A percentile compares a stretch with the other conserved stretches of the same genome.
Evolutionary conservation across 2,888 invertebrate genomes (phyloP).

Genomic region (Sepiola atlantica): DNA sequence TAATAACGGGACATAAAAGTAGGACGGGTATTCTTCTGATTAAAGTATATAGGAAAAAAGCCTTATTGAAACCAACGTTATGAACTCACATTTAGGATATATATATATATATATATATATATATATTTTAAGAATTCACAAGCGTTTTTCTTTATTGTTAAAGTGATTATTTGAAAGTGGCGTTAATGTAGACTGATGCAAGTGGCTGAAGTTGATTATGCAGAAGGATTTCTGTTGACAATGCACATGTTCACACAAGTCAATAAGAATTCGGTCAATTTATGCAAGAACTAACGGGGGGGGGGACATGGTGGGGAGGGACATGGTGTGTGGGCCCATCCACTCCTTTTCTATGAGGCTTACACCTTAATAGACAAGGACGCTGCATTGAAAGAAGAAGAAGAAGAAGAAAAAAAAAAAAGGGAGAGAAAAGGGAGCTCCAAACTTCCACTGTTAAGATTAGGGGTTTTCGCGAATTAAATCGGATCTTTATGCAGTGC

Average conservation of each 20-base stretch:
- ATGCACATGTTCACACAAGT: not conserved
- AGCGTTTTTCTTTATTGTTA: not conserved
- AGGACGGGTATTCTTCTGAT: no score
- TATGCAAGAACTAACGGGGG: not conserved
- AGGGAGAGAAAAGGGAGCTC: not conserved
- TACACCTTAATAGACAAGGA: not conserved
- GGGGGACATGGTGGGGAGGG: not conserved
- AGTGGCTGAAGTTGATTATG: not conserved
- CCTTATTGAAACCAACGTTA: no score
- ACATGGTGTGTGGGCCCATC: not conserved
- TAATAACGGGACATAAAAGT: no score
- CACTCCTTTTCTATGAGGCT: not conserved
- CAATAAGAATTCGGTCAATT: slow-evolving; percentile 11
- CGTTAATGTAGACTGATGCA: not conserved
- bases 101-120: not conserved
- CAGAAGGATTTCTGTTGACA: not conserved
- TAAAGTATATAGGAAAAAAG: no score
- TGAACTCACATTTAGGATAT: no score
- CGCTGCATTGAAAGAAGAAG: not conserved
- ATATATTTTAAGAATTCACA: not conserved
- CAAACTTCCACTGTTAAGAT: not conserved
- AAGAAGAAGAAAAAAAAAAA: not conserved
- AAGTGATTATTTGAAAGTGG: not conserved
- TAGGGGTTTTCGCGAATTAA: not conserved
- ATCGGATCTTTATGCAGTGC: not conserved